phyloP scores from a whole-genome alignment of 1,140 invertebrate genomes.

The Linepithema humile region DNA sequence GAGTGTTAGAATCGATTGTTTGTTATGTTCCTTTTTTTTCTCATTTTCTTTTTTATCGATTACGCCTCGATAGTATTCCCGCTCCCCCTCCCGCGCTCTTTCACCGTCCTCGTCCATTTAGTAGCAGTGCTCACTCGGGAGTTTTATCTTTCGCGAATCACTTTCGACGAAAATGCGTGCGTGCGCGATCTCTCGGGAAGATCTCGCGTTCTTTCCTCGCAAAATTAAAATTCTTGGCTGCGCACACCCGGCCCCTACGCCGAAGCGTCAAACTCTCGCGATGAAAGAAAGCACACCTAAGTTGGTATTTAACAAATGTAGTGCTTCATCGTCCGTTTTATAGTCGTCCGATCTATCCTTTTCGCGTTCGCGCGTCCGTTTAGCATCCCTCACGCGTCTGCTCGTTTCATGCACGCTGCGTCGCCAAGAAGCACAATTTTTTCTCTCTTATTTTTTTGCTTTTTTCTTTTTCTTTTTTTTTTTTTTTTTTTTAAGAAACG shows the following conservation, averaged over 20 bases:
- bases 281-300: not conserved
- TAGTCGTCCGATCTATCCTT: not conserved
- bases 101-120: not conserved
- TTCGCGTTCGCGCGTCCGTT: not conserved
- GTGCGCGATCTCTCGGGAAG: not conserved
- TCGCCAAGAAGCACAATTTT: not conserved
- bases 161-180: not conserved
- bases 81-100: not conserved
- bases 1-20: slow-evolving; percentile 80
- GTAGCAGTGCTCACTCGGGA: not conserved
- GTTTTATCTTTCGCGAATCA: slow-evolving; percentile 4
- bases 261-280: not conserved
- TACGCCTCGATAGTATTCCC: slow-evolving; percentile 50
- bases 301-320: slow-evolving; percentile 8
- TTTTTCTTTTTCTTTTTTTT: not conserved
- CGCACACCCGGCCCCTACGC: not conserved
- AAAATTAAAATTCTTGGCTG: slow-evolving; percentile 10
- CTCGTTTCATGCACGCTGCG: not conserved
- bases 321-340: not conserved
- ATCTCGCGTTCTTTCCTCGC: not conserved
- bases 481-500: slow-evolving; percentile 37
- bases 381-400: not conserved
- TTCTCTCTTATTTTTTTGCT: not conserved
- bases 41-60: slow-evolving; percentile 48
- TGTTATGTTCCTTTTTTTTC: slow-evolving; percentile 55